A percentile compares a stretch with the other conserved stretches of the same genome.
Conservation (phyloP, 2,113 vertebrate species). For the Oryzias celebensis region DNA sequence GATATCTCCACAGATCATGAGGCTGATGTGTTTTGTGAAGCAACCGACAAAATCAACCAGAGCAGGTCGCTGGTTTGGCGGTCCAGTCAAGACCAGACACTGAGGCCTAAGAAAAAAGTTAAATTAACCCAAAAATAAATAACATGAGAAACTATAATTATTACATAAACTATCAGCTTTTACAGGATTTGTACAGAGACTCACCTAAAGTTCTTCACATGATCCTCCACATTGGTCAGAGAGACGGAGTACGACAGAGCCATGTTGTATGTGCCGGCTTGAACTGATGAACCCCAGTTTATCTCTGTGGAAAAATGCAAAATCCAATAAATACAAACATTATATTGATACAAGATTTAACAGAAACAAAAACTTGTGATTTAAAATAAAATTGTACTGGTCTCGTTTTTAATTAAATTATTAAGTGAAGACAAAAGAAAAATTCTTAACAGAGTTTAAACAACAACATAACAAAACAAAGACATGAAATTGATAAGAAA, state of each 20-base stretch:
- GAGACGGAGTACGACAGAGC: constrained; percentile 74
- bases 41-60: constrained; percentile 79
- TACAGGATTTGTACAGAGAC: too few relatives aligned
- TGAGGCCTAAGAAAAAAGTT: constrained; percentile 67
- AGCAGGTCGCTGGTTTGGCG: constrained; percentile 72
- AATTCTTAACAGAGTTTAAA: too few relatives aligned
- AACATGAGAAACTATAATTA: too few relatives aligned
- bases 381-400: too few relatives aligned
- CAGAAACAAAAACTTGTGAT: too few relatives aligned
- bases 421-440: too few relatives aligned
- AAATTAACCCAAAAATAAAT: too few relatives aligned
- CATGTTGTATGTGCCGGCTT: constrained; percentile 76
- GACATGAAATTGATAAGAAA: too few relatives aligned
- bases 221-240: constrained; percentile 73
- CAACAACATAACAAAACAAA: too few relatives aligned
- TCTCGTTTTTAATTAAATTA: too few relatives aligned
- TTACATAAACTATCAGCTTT: not conserved
- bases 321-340: too few relatives aligned
- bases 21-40: constrained; percentile 80
- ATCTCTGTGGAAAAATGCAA: constrained; percentile 58
- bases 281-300: constrained; percentile 79
- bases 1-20: constrained; percentile 82
- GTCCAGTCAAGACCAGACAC: constrained; percentile 78
- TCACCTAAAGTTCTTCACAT: constrained; percentile 81
- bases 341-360: too few relatives aligned